Evolutionary conservation across 1,140 invertebrate species (phyloP), one percentile per base, ranked within the genome.

Genomic region (Frieseomelitta varia): DNA sequence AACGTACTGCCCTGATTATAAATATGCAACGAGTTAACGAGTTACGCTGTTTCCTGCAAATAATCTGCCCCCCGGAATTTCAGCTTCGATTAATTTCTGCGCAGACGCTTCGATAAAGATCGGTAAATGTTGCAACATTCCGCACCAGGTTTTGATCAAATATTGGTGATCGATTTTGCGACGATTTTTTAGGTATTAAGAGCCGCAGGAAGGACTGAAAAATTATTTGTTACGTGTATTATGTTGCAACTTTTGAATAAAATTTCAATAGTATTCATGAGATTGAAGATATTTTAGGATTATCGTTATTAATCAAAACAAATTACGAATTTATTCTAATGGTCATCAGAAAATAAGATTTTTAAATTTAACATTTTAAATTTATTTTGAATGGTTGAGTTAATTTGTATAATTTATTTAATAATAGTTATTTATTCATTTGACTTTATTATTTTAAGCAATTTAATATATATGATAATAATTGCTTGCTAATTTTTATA

Each of bases 1-100:
- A 88, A 83, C 65, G 53, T 51, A 51, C 6, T 19, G 39, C 47
- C 27, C n/a, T 47, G n/a, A 3, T 27, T 30, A 73, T 55, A 74
- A 55, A 21, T 55, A 55, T 51, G 21, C n/a, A 72, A 53, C 47
- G 27, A 21, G 51, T 4, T 74, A 74, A 53, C 17, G 39, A 47
- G 51, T 74, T 55, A 30, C 27, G n/a, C 30, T 30, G 47, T 8
- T 30, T 11, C 15, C 39, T 19, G 47, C 27, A n/a, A 72, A 72
- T 72, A 72, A 72, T 39, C 17, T 6, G 11, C 3, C 27, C 8
- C 8, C 39, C 8, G 6, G 55, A 55, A 30, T 55, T 73, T 30
- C 72, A 55, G 10, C 1, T 30, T 14, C 0, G 19, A 73, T 73
- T 30, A 19, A 73, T 30, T 24, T 15, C 39, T n/a, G 24, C 12